These are phyloP conservation scores for Halictus ligatus DNA, from an alignment of 2,888 invertebrate species.

Conservation along the genomic window DNA sequence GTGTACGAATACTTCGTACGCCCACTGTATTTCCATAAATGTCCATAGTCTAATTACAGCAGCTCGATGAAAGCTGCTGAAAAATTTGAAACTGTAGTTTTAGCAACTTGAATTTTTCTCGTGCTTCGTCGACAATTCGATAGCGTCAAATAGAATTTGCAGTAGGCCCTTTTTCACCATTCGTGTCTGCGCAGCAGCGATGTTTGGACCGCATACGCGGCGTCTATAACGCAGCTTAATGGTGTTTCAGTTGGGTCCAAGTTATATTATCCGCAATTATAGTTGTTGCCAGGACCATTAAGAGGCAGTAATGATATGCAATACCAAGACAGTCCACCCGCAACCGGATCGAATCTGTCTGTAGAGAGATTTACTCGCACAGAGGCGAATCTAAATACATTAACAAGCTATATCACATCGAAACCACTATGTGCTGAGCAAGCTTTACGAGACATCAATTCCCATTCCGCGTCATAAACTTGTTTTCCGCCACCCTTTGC, in stretches of 20 bases:
- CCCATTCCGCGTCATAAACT: conserved; percentile 74
- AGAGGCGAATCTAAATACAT: conserved; percentile 6
- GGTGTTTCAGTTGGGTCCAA: background rate
- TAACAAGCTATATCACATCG: conserved; percentile 16
- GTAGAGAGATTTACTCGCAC: background rate
- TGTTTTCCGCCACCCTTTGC: conserved; percentile 68
- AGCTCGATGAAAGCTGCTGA: too few relatives aligned
- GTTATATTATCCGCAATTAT: conserved; percentile 9
- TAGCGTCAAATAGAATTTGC: background rate
- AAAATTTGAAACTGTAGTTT: background rate
- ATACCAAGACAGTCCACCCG: background rate
- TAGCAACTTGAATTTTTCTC: background rate
- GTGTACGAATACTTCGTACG: too few relatives aligned
- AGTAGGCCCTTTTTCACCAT: background rate
- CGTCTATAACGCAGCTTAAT: background rate
- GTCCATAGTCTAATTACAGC: too few relatives aligned
- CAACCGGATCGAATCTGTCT: background rate
- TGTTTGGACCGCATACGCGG: background rate
- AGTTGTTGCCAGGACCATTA: conserved; percentile 11
- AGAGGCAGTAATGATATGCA: conserved; percentile 6
- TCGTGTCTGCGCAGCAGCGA: background rate
- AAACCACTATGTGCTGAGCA: conserved; percentile 38
- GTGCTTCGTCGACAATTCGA: background rate
- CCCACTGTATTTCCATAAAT: too few relatives aligned
- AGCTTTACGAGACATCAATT: conserved; percentile 72